Evolutionary conservation across 2,888 invertebrate genomes (phyloP).

Genomic region (Trichacis sp.): DNA sequence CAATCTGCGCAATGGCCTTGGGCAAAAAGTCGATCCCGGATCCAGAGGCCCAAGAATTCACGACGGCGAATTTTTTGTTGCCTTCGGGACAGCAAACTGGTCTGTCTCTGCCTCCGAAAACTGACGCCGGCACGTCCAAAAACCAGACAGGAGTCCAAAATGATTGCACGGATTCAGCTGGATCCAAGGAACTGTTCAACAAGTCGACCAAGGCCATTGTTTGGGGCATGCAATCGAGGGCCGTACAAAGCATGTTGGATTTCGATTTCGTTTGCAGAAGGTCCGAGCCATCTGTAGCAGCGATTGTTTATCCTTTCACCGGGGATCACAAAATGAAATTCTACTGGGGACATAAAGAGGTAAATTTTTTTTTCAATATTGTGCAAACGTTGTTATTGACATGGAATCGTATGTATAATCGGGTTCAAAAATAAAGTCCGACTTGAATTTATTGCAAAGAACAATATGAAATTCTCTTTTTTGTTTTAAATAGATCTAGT

Average conservation of each 20-base stretch:
- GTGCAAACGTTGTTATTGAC: too few relatives aligned
- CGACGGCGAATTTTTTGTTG: conserved; percentile 90
- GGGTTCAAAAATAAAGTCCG: too few relatives aligned
- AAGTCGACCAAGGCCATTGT: conserved; percentile 91
- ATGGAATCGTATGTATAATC: background rate
- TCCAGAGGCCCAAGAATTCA: conserved; percentile 77
- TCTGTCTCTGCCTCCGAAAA: conserved; percentile 48
- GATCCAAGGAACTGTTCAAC: conserved; percentile 77
- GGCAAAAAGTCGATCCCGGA: conserved; percentile 89
- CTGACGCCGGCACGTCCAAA: conserved; percentile 30
- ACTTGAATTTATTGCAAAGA: background rate
- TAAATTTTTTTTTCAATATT: conserved; percentile 60
- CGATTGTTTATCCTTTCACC: conserved; percentile 97
- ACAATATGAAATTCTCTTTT: too few relatives aligned
- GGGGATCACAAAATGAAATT: conserved; percentile 99
- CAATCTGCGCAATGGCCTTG: conserved; percentile 98
- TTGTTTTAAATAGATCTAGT: background rate
- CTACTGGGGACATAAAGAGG: conserved; percentile 99
- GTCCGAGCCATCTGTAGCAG: conserved; percentile 90
- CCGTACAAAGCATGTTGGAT: conserved; percentile 96
- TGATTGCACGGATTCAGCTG: conserved; percentile 54
- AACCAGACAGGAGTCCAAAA: conserved; percentile 43
- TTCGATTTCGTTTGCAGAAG: conserved; percentile 95
- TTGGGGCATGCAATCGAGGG: conserved; percentile 99
- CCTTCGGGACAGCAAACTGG: conserved; percentile 78